These are phyloP conservation scores for Anguilla japonica DNA, from an alignment of 2,113 vertebrate species.

Conservation along the genomic window DNA sequence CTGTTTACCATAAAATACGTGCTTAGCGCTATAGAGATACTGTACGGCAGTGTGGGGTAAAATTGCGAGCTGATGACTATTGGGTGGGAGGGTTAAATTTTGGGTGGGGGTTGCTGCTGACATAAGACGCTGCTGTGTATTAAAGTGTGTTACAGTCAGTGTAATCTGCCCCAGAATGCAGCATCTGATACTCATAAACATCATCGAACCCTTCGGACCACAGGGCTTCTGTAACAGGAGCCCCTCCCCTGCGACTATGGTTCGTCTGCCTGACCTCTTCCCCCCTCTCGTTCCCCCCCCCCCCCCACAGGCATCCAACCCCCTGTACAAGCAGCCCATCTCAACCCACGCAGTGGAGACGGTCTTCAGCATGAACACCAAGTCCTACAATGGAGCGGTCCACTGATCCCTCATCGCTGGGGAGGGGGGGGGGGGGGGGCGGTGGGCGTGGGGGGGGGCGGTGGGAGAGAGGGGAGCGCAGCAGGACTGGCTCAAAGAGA, in stretches of 20 bases:
- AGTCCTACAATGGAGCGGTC: slow-evolving; percentile 85
- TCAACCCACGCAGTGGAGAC: slow-evolving; percentile 82
- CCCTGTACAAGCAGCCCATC: slow-evolving; percentile 87
- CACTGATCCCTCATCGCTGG: slow-evolving; percentile 71
- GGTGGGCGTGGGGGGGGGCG: slow-evolving; percentile 36
- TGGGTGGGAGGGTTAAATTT: too few relatives aligned
- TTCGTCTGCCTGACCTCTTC: slow-evolving; percentile 9
- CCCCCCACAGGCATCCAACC: slow-evolving; percentile 83
- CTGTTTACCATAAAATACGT: too few relatives aligned
- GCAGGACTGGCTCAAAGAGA: slow-evolving; percentile 65
- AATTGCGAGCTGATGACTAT: too few relatives aligned
- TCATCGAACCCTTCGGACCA: too few relatives aligned
- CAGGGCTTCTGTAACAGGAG: background rate
- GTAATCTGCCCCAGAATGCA: background rate
- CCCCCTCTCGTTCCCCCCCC: background rate
- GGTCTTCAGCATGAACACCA: slow-evolving; percentile 83
- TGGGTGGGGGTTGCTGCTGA: too few relatives aligned
- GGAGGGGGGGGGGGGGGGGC: slow-evolving; percentile 41
- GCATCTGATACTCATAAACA: background rate
- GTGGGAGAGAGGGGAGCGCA: slow-evolving; percentile 36
- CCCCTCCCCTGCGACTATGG: background rate
- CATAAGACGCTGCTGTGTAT: too few relatives aligned
- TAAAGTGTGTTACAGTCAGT: too few relatives aligned
- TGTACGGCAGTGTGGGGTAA: too few relatives aligned
- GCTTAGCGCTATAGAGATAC: too few relatives aligned